A percentile compares a stretch with the other conserved stretches of the same genome.
phyloP scores from a whole-genome alignment of 2,113 vertebrate species.

The Danionella cerebrum region DNA sequence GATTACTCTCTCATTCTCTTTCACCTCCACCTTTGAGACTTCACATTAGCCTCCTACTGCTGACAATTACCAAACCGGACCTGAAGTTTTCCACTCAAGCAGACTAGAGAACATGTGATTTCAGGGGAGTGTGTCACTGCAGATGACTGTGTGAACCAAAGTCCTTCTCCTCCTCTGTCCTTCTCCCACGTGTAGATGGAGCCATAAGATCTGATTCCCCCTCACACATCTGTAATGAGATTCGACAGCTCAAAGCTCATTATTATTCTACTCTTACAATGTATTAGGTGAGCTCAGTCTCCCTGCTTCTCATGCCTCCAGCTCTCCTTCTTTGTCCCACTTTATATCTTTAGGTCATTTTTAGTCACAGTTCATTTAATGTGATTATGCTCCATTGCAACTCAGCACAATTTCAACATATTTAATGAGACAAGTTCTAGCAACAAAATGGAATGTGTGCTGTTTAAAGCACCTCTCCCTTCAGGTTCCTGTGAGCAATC shows the following conservation, averaged over 20 bases:
- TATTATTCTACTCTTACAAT: conserved; percentile 32
- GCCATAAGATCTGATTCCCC: neutral
- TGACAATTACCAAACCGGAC: conserved; percentile 20
- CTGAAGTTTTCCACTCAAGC: neutral
- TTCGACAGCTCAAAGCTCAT: conserved; percentile 21
- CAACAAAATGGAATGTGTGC: neutral
- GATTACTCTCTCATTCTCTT: neutral
- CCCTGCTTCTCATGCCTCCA: neutral
- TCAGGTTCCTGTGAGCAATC: neutral
- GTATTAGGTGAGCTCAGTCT: conserved; percentile 30
- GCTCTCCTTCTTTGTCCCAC: neutral
- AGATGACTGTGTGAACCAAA: conserved; percentile 12
- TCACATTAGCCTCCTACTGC: neutral
- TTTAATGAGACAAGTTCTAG: conserved; percentile 1
- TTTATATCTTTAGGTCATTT: conserved; percentile 13
- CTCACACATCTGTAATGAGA: conserved; percentile 13
- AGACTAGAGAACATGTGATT: neutral
- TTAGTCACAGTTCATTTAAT: conserved; percentile 20
- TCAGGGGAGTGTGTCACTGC: neutral
- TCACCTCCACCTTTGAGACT: neutral
- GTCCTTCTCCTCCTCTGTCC: neutral
- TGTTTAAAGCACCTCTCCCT: neutral
- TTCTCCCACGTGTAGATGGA: conserved; percentile 16
- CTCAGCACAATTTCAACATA: conserved; percentile 13
- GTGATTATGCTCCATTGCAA: conserved; percentile 16